Percentiles rank a stretch among this genome's conserved stretches.
phyloP scores from a whole-genome alignment of 2,113 vertebrate species.

The Ameiurus melas region DNA sequence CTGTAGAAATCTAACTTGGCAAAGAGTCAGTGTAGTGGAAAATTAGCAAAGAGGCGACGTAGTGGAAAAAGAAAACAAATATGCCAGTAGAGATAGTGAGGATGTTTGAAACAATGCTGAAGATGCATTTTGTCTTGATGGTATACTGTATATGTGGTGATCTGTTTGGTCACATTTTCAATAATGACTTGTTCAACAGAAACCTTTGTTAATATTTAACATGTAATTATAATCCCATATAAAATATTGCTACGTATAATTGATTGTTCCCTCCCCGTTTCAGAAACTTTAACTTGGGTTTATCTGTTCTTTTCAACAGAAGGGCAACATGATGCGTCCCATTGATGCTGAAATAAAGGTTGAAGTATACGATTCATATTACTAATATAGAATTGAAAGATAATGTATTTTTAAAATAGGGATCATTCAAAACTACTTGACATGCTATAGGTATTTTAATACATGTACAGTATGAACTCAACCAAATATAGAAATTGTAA shows the following conservation, averaged over 20 bases:
- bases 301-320: conserved; percentile 40
- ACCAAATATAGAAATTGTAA: background rate
- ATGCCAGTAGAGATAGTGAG: background rate
- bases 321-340: conserved; percentile 52
- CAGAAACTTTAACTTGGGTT: conserved; percentile 13
- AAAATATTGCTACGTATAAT: background rate
- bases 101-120: conserved; percentile 11
- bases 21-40: conserved; percentile 36
- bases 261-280: background rate
- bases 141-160: background rate
- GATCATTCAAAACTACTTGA: background rate
- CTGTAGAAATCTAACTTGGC: background rate
- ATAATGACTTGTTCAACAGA: background rate
- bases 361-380: conserved; percentile 16
- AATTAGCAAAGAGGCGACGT: background rate
- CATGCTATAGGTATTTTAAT: background rate
- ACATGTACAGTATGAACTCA: background rate
- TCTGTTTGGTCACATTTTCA: background rate
- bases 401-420: background rate
- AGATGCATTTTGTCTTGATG: background rate
- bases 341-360: conserved; percentile 58
- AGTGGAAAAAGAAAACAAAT: background rate
- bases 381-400: background rate
- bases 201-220: background rate
- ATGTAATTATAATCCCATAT: background rate